Evolutionary conservation across 1,140 invertebrate genomes (phyloP).

Genomic region (Bacillus rossius): DNA sequence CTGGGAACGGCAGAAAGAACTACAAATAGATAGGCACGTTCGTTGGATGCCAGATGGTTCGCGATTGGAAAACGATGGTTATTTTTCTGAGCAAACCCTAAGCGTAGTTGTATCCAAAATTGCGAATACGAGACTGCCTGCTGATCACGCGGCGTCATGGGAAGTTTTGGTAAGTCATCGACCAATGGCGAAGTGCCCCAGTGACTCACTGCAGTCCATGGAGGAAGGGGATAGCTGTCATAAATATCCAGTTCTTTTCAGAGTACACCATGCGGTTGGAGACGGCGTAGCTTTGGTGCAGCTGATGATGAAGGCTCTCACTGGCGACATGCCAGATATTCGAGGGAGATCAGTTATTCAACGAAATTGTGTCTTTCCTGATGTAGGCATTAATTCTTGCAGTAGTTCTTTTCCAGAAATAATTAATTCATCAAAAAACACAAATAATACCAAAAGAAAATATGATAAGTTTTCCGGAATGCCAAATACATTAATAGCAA

Average conservation of each 20-base stretch:
- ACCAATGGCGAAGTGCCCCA: conserved; percentile 13
- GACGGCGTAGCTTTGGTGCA: conserved; percentile 46
- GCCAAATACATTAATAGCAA: too few species aligned
- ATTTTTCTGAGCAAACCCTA: conserved; percentile 18
- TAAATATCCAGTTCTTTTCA: conserved; percentile 42
- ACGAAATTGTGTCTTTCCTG: too few species aligned
- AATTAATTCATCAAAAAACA: too few species aligned
- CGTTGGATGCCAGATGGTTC: conserved; percentile 29
- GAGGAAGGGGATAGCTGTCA: conserved; percentile 20
- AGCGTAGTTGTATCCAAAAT: conserved; percentile 37
- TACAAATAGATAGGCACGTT: conserved; percentile 39
- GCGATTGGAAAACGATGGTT: conserved; percentile 23
- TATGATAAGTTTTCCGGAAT: too few species aligned
- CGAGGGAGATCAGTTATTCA: too few species aligned
- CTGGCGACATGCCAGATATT: too few species aligned
- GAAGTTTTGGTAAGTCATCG: conserved; percentile 45
- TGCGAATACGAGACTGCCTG: conserved; percentile 40
- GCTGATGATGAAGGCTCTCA: conserved; percentile 37
- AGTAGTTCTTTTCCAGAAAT: too few species aligned
- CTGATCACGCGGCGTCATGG: conserved; percentile 42
- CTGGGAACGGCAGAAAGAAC: conserved; percentile 39
- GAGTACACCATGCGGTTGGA: conserved; percentile 47
- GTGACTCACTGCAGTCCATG: conserved; percentile 23
- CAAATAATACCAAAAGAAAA: too few species aligned
- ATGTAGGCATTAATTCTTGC: too few species aligned